Evolutionary conservation across 2,113 vertebrate genomes (phyloP), one percentile per base, ranked within the genome.

Genomic region (Myodes glareolus): DNA sequence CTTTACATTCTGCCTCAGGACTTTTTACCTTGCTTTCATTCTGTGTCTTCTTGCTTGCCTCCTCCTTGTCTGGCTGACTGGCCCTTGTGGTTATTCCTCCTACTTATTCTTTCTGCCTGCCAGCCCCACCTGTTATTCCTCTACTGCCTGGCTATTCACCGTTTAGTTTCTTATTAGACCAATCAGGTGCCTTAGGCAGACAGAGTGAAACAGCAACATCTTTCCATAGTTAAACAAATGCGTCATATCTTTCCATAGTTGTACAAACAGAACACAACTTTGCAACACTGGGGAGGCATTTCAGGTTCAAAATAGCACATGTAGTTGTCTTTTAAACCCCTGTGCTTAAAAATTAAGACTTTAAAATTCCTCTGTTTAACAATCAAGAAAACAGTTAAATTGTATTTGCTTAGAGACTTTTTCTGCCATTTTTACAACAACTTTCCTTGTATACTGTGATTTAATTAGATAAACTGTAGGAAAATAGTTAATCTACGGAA

Each of bases 351-450:
- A 39, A 45, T 68, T 29, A 14, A 84, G 42, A 77, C 3, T 36
- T 70, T 75, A 63, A 27, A 68, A 13, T 2, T 3, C 31, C 10
- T 42, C 9, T 67, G 72, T 68, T 91, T 93, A 80, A 39, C 70
- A 39, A 39, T 68, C 23, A 21, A 68, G 3, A 10, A 75, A 17
- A 67, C 31, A n/a, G 29, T 33, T 42, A 42, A 42, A 39, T 19
- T 67, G 13, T 92, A 61, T 94, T 95, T 52, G 89, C 7, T 45
- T 91, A 73, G 5, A 90, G 45, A 87, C 23, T 88, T 17, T 89
- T 12, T 29, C 61, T 77, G 25, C n/a, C n/a, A 65, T 75, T 68
- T 42, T 93, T 94, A 70, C 5, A 75, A 33, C 36, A 3, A 11
- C 75, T 92, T 91, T 86, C 85, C 6, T 14, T n/a, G 16, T 33